These are phyloP conservation scores for Desoria tigrina DNA, from an alignment of 2,888 invertebrate genomes.

Conservation along the genomic window DNA sequence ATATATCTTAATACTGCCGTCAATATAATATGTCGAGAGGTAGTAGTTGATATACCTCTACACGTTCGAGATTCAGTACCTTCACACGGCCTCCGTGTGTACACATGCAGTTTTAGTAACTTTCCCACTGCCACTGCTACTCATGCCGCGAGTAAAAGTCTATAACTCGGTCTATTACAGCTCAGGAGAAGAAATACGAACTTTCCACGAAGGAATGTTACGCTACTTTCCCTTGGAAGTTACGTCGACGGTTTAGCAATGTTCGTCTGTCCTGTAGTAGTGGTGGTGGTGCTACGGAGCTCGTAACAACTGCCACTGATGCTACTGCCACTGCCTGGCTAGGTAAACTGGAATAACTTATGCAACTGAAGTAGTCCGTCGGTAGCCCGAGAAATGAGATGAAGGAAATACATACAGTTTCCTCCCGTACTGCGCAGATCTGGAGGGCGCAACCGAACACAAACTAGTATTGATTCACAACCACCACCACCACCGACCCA, in stretches of 20 bases:
- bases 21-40: no score
- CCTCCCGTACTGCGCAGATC: conserved; percentile 42
- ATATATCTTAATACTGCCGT: no score
- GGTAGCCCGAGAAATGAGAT: conserved; percentile 8
- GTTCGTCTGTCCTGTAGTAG: no score
- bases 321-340: conserved; percentile 14
- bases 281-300: neutral
- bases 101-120: no score
- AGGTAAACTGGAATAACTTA: conserved; percentile 25
- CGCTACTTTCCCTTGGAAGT: neutral
- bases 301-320: conserved; percentile 6
- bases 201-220: neutral
- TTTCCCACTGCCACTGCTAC: no score
- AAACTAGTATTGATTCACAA: conserved; percentile 48
- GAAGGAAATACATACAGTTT: neutral
- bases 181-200: conserved; percentile 12
- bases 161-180: no score
- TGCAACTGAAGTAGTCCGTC: conserved; percentile 20
- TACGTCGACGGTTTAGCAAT: neutral
- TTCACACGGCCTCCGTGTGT: no score
- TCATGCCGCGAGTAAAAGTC: no score
- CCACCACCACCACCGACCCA: neutral
- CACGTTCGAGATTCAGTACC: no score
- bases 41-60: no score
- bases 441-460: conserved; percentile 43